phyloP scores from a whole-genome alignment of 2,888 invertebrate species.

The Exephanes ischioxanthus region DNA sequence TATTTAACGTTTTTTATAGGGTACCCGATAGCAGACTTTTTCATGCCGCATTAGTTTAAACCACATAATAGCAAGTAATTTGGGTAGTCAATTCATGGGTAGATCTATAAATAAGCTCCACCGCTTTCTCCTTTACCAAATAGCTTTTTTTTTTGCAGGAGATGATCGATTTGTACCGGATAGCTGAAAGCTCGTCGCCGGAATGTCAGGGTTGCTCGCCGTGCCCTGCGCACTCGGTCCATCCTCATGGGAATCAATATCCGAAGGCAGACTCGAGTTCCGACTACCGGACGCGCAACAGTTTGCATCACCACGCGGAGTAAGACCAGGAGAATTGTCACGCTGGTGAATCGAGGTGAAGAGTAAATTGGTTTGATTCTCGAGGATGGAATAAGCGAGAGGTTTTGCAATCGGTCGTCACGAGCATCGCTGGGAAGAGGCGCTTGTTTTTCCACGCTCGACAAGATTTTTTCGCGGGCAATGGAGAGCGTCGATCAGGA shows the following conservation, averaged over 20 bases:
- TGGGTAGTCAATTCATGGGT: background rate
- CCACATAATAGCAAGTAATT: background rate
- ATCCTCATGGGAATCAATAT: constrained; percentile 79
- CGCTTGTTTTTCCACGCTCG: constrained; percentile 7
- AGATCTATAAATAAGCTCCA: background rate
- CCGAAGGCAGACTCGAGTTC: constrained; percentile 74
- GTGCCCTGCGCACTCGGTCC: constrained; percentile 77
- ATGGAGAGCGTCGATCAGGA: constrained; percentile 52
- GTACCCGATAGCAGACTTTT: no score
- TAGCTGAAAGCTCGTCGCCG: constrained; percentile 9
- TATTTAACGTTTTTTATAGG: no score
- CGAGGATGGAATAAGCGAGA: constrained; percentile 37
- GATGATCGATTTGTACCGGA: constrained; percentile 10
- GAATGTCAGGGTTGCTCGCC: constrained; percentile 55
- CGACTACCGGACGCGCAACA: constrained; percentile 79
- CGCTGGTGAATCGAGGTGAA: constrained; percentile 11
- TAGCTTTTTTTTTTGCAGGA: background rate
- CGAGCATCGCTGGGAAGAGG: background rate
- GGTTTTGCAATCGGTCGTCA: background rate
- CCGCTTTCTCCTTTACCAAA: background rate
- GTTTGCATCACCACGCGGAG: constrained; percentile 72
- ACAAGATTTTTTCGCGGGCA: background rate
- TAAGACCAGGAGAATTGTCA: constrained; percentile 39
- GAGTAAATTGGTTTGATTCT: constrained; percentile 19
- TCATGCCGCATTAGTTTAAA: no score